Evolutionary conservation across 2,888 invertebrate genomes (phyloP).

Genomic region (Lasioglossum malachurum): DNA sequence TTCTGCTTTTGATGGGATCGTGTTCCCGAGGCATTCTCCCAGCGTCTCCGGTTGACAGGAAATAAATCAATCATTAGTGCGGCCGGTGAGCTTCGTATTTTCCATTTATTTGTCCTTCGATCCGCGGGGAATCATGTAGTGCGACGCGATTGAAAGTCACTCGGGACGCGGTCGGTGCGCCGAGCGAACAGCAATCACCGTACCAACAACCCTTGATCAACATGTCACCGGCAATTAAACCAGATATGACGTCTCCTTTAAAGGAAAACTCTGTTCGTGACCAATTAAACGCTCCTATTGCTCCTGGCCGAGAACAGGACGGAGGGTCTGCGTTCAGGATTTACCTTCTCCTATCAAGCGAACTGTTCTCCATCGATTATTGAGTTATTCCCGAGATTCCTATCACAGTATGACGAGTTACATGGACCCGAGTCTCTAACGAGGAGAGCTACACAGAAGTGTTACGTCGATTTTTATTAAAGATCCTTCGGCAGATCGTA

Average conservation of each 20-base stretch:
- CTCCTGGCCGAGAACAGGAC: constrained; percentile 9
- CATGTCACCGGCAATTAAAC: neutral
- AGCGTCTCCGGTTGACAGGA: neutral
- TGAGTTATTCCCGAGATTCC: constrained; percentile 52
- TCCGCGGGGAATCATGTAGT: neutral
- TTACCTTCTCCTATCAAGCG: neutral
- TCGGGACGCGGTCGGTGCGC: neutral
- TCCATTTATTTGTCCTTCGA: constrained; percentile 7
- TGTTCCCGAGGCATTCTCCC: neutral
- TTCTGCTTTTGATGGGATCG: neutral
- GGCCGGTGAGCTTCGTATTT: neutral
- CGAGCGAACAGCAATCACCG: neutral
- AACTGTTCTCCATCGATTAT: constrained; percentile 37
- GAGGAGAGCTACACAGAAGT: neutral
- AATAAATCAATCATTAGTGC: constrained; percentile 1
- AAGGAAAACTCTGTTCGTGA: constrained; percentile 11
- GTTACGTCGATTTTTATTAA: neutral
- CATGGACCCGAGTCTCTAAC: neutral
- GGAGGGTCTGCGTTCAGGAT: neutral
- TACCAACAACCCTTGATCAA: neutral
- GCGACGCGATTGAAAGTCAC: neutral
- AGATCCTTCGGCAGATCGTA: neutral
- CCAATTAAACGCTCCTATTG: constrained; percentile 58
- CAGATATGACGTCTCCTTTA: neutral
- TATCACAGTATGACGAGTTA: neutral